Percentiles rank a stretch among this genome's conserved stretches.
Conservation (phyloP, 2,888 invertebrate genomes). For the Heliconius hortense region DNA sequence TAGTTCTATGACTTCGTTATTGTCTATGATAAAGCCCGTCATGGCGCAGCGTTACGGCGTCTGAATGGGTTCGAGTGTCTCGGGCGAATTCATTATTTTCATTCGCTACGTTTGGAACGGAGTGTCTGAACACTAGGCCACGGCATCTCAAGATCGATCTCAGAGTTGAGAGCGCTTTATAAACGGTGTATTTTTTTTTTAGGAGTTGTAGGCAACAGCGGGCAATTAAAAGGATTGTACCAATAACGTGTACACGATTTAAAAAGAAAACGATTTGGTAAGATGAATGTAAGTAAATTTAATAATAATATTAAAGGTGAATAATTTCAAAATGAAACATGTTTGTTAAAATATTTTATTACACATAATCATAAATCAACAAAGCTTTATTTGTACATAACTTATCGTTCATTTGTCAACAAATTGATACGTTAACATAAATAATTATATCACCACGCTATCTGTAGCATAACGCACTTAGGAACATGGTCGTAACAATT, state of each 20-base stretch:
- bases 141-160: too few species aligned
- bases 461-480: constrained; percentile 65
- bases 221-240: background rate
- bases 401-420: constrained; percentile 52
- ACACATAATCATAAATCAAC: constrained; percentile 50
- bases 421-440: constrained; percentile 34
- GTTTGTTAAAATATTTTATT: constrained; percentile 40
- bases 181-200: background rate
- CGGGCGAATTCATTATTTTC: background rate
- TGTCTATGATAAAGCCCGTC: too few species aligned
- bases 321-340: constrained; percentile 24
- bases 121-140: too few species aligned
- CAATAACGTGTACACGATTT: background rate
- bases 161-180: background rate
- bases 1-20: too few species aligned
- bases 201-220: background rate
- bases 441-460: constrained; percentile 42
- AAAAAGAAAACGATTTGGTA: background rate
- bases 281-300: background rate
- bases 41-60: too few species aligned
- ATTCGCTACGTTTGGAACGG: too few species aligned
- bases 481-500: constrained; percentile 65
- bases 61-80: background rate
- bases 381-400: constrained; percentile 60
- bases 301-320: background rate